phyloP scores from a whole-genome alignment of 2,888 invertebrate genomes.

The Pachycephus smyrnensis region DNA sequence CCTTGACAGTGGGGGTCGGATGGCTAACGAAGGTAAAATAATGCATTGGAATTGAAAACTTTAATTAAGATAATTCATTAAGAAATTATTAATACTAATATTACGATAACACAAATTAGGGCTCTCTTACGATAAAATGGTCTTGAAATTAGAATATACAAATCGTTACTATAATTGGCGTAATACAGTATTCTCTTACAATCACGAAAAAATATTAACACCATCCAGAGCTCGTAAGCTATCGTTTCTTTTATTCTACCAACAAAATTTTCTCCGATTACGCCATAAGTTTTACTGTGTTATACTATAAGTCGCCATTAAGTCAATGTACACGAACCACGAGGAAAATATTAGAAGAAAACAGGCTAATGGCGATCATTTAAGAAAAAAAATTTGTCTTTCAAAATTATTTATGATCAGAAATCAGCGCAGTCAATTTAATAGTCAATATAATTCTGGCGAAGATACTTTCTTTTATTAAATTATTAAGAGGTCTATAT shows the following conservation, averaged over 20 bases:
- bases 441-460: background rate
- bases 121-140: slow-evolving; percentile 28
- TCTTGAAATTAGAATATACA: slow-evolving; percentile 37
- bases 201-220: too few relatives aligned
- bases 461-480: too few relatives aligned
- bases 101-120: background rate
- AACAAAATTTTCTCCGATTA: too few relatives aligned
- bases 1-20: background rate
- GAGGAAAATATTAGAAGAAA: too few relatives aligned
- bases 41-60: background rate
- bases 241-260: too few relatives aligned
- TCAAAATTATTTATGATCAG: background rate
- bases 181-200: too few relatives aligned
- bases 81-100: background rate
- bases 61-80: background rate
- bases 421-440: background rate
- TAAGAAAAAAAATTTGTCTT: background rate
- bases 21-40: background rate
- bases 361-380: too few relatives aligned
- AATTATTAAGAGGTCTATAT: too few relatives aligned
- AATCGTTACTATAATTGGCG: slow-evolving; percentile 40
- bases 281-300: too few relatives aligned
- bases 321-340: too few relatives aligned
- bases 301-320: too few relatives aligned
- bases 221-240: too few relatives aligned